These are phyloP conservation scores for Cantharis lateralis DNA, from an alignment of 2,888 invertebrate species.

Conservation along the genomic window DNA sequence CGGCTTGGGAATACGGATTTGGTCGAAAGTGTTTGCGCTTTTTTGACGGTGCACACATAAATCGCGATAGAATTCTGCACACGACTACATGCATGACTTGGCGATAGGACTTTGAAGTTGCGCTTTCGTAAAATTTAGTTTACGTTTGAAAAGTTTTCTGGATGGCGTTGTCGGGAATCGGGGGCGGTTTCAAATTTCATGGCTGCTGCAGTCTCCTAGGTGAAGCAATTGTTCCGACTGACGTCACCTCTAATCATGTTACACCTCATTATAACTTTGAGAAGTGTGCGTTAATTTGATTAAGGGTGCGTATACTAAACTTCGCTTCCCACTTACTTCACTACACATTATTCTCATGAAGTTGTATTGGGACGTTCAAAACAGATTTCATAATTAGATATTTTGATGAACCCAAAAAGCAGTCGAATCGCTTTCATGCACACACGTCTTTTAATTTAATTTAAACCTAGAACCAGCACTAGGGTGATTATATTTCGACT, in stretches of 20 bases:
- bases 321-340: constrained; percentile 30
- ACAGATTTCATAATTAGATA: constrained; percentile 32
- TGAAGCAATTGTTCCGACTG: constrained; percentile 63
- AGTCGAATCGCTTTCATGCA: constrained; percentile 1
- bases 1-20: not conserved
- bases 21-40: constrained; percentile 8
- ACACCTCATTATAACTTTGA: constrained; percentile 57
- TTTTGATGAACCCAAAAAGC: constrained; percentile 22
- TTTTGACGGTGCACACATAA: constrained; percentile 22
- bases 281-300: constrained; percentile 48
- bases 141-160: constrained; percentile 47
- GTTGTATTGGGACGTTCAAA: constrained; percentile 34
- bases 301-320: constrained; percentile 40
- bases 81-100: constrained; percentile 39
- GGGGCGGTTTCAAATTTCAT: constrained; percentile 40
- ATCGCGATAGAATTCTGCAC: constrained; percentile 37
- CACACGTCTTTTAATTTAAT: constrained; percentile 1
- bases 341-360: constrained; percentile 28
- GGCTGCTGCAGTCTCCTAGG: constrained; percentile 44
- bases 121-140: constrained; percentile 50
- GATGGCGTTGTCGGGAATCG: constrained; percentile 32
- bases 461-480: not conserved
- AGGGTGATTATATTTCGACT: not conserved
- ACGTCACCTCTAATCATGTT: constrained; percentile 60
- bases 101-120: constrained; percentile 48